A percentile compares a stretch with the other conserved stretches of the same genome.
These are phyloP conservation scores for Callorhinus ursinus DNA, from an alignment of 2,113 vertebrate species.

Conservation along the genomic window DNA sequence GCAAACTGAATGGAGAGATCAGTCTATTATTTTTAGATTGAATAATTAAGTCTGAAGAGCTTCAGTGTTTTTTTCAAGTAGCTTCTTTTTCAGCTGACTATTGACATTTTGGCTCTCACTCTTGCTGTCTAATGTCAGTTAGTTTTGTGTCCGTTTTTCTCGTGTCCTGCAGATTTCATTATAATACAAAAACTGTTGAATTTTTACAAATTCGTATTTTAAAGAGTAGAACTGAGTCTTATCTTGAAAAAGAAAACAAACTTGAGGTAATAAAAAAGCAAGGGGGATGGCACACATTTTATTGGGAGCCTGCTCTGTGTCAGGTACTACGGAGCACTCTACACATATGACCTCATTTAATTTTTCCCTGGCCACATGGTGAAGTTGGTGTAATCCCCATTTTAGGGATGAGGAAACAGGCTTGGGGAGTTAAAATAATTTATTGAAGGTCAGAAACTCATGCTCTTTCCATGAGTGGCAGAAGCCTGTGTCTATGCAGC, in stretches of 20 bases:
- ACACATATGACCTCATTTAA: not conserved
- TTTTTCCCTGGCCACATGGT: not conserved
- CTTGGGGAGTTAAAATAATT: not conserved
- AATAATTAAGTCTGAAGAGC: constrained; percentile 67
- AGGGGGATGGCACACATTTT: not conserved
- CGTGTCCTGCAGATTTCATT: not conserved
- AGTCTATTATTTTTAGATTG: constrained; percentile 72
- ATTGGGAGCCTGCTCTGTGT: not conserved
- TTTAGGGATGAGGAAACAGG: not conserved
- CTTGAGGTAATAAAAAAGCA: not conserved
- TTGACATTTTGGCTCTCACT: constrained; percentile 45
- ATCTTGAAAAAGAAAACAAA: not conserved
- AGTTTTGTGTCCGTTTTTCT: not conserved
- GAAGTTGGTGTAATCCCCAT: not conserved
- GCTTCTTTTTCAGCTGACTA: constrained; percentile 18
- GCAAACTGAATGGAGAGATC: constrained; percentile 59
- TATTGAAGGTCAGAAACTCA: not conserved
- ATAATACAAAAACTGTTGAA: not conserved
- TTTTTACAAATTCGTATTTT: not conserved
- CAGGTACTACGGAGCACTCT: not conserved
- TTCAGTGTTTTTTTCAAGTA: constrained; percentile 38
- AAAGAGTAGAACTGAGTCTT: not conserved
- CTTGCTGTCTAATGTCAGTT: not conserved
- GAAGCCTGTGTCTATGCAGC: not conserved
- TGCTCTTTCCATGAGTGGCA: not conserved